Conservation (phyloP, 1,140 invertebrate species). For the Cardiocondyla obscurior region DNA sequence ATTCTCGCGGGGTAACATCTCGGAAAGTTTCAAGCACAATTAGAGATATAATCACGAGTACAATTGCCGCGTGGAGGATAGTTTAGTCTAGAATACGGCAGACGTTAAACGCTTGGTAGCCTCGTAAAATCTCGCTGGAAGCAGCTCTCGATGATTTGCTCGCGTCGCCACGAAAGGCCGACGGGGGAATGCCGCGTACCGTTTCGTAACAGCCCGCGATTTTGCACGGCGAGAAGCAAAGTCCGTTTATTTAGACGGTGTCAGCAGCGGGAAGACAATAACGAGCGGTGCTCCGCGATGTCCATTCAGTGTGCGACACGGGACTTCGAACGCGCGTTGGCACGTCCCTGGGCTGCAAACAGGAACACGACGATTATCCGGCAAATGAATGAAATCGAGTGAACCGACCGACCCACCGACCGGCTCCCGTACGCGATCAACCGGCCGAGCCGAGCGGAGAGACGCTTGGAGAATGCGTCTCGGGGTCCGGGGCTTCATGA, state of each 20-base stretch:
- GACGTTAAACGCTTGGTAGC: not conserved
- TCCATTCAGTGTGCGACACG: slow-evolving; percentile 15
- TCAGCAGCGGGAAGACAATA: not conserved
- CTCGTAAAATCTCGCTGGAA: not conserved
- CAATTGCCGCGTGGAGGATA: not conserved
- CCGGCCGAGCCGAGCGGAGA: not conserved
- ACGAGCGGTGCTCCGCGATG: not conserved
- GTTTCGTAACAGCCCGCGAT: not conserved
- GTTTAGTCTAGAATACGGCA: not conserved
- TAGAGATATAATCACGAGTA: not conserved
- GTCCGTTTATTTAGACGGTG: not conserved
- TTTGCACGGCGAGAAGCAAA: not conserved
- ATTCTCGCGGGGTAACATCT: not conserved
- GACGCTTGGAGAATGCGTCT: slow-evolving; percentile 29
- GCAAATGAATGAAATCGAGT: slow-evolving; percentile 80
- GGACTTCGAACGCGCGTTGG: slow-evolving; percentile 72
- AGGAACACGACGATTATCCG: slow-evolving; percentile 80
- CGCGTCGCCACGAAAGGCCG: not conserved
- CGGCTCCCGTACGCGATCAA: slow-evolving; percentile 14
- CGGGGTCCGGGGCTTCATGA: slow-evolving; percentile 58
- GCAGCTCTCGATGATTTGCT: not conserved
- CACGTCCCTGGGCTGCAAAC: slow-evolving; percentile 77
- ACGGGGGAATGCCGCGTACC: slow-evolving; percentile 16
- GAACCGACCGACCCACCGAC: slow-evolving; percentile 58
- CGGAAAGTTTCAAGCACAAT: not conserved